Evolutionary conservation across 2,888 invertebrate genomes (phyloP).

Genomic region (Parelbella ahira): DNA sequence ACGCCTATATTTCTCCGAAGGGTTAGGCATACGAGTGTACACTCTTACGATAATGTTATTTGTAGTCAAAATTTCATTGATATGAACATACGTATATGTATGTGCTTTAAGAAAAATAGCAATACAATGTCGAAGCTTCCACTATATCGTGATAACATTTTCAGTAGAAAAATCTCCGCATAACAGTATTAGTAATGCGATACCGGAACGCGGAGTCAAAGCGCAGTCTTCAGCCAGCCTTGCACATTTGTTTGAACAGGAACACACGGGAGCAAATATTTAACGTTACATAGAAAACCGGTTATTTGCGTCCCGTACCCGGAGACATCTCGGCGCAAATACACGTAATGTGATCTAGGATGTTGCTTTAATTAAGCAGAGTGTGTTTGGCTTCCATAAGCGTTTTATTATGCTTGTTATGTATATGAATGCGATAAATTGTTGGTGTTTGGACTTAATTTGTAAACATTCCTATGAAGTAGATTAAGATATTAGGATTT

Average conservation of each 20-base stretch:
- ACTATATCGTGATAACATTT: too few species aligned
- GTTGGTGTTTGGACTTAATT: too few species aligned
- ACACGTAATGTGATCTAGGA: conserved; percentile 48
- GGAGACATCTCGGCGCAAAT: conserved; percentile 46
- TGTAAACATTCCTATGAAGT: too few species aligned
- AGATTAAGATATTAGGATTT: too few species aligned
- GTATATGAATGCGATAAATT: neutral
- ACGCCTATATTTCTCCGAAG: too few species aligned
- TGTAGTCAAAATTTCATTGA: too few species aligned
- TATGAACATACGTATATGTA: too few species aligned
- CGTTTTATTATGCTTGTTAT: conserved; percentile 28
- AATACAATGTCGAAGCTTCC: too few species aligned
- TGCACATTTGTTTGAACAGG: conserved; percentile 60
- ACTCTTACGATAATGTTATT: too few species aligned
- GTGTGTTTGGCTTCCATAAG: conserved; percentile 30
- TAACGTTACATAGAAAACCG: conserved; percentile 59
- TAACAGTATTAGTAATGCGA: conserved; percentile 42
- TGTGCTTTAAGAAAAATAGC: too few species aligned
- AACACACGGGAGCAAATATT: conserved; percentile 61
- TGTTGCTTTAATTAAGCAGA: conserved; percentile 38
- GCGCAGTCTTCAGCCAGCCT: conserved; percentile 40
- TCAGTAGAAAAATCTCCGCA: conserved; percentile 35
- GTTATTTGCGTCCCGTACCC: conserved; percentile 42
- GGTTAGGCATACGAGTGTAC: too few species aligned
- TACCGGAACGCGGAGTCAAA: conserved; percentile 42